Evolutionary conservation across 2,888 invertebrate genomes (phyloP).

Genomic region (Sicus ferrugineus): DNA sequence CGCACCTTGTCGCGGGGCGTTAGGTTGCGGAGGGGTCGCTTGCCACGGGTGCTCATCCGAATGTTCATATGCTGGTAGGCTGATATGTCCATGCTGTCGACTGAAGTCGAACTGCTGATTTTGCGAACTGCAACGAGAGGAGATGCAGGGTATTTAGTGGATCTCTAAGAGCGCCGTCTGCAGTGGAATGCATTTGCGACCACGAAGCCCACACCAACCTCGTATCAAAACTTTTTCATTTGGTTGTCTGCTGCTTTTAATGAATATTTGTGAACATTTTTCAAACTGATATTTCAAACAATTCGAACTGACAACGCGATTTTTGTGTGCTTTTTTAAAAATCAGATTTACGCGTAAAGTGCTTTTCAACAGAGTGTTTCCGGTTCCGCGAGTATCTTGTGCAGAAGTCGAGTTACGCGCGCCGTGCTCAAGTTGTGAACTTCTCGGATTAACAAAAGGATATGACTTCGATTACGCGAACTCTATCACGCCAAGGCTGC

Average conservation of each 20-base stretch:
- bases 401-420: conserved; percentile 39
- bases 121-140: not conserved
- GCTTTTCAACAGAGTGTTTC: conserved; percentile 15
- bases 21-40: conserved; percentile 77
- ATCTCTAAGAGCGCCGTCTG: not conserved
- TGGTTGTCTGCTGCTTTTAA: not conserved
- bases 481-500: conserved; percentile 44
- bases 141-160: not conserved
- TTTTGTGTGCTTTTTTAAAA: conserved; percentile 30
- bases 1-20: conserved; percentile 80
- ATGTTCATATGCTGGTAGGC: conserved; percentile 59
- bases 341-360: conserved; percentile 36
- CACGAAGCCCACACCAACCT: not conserved
- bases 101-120: not conserved
- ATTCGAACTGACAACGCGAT: conserved; percentile 34
- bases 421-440: conserved; percentile 49
- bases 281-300: conserved; percentile 29
- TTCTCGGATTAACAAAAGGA: conserved; percentile 55
- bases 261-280: not conserved
- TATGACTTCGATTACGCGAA: conserved; percentile 49
- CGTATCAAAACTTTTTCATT: too few relatives aligned
- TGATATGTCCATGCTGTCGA: conserved; percentile 52
- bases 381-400: conserved; percentile 14
- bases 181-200: not conserved
- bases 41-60: conserved; percentile 74